Evolutionary conservation across 2,797 vertebrate species (phyloP).

Genomic region (Sebastiscus tertius): DNA sequence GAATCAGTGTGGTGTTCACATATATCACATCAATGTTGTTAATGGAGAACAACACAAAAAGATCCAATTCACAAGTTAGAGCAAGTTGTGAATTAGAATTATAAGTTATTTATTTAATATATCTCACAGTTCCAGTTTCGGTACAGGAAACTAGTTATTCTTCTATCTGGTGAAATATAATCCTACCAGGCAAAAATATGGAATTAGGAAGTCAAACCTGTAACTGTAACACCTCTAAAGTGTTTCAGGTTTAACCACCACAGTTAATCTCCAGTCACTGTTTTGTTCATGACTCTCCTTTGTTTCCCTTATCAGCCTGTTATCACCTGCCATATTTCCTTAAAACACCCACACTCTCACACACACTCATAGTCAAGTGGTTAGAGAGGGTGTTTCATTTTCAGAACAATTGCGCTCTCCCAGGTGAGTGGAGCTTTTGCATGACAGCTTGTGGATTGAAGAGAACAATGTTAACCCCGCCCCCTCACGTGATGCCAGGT

Average conservation of each 20-base stretch:
- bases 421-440: constrained; percentile 14
- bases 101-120: neutral
- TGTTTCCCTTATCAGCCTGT: constrained; percentile 32
- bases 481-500: neutral
- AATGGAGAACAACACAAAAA: neutral
- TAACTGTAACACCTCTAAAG: neutral
- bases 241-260: neutral
- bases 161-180: neutral
- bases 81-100: neutral
- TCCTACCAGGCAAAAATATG: neutral
- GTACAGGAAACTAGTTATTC: neutral
- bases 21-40: neutral
- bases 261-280: neutral
- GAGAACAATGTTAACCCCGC: neutral
- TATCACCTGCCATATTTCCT: constrained; percentile 34
- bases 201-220: neutral
- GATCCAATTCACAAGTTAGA: neutral
- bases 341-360: neutral
- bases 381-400: neutral
- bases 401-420: neutral
- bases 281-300: neutral
- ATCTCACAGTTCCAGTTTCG: neutral
- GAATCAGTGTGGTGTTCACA: constrained; percentile 8
- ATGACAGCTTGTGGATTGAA: neutral
- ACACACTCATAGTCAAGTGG: neutral